A percentile compares a stretch with the other conserved stretches of the same genome.
These are phyloP conservation scores for Pipistrellus kuhlii DNA, from an alignment of 2,797 vertebrate genomes.

Conservation along the genomic window DNA sequence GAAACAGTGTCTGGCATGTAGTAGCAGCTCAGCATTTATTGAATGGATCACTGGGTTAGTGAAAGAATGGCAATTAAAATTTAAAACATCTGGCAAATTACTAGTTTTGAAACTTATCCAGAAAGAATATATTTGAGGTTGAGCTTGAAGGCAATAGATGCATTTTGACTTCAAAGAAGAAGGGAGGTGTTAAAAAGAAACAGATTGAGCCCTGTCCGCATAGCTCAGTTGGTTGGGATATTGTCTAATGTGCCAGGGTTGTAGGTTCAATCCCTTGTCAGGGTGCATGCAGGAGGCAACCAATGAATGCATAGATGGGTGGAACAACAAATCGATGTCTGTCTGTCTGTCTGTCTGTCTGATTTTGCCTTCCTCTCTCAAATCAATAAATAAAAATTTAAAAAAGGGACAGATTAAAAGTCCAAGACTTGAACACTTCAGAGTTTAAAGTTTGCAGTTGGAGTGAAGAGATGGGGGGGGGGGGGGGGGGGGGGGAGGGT, in stretches of 20 bases:
- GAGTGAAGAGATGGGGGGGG: neutral
- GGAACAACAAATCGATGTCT: neutral
- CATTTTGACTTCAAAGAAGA: neutral
- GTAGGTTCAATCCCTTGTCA: neutral
- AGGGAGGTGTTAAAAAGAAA: too few relatives aligned
- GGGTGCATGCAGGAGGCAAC: neutral
- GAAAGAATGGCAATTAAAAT: slow-evolving; percentile 1
- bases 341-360: neutral
- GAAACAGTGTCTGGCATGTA: neutral
- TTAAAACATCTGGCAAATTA: neutral
- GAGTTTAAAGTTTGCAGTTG: neutral
- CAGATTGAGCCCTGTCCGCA: neutral
- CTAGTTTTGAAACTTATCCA: slow-evolving; percentile 17
- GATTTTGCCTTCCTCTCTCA: neutral
- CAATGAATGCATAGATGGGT: neutral
- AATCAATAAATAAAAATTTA: neutral
- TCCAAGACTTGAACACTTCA: neutral
- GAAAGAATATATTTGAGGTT: neutral
- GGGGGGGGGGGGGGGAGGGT: too few relatives aligned
- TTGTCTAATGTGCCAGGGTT: neutral
- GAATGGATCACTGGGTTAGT: neutral
- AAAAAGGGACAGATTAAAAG: neutral
- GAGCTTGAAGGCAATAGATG: neutral
- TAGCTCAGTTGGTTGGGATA: neutral
- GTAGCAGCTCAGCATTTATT: neutral